Evolutionary conservation across 2,797 vertebrate genomes (phyloP).

Genomic region (Thalassophryne amazonica): DNA sequence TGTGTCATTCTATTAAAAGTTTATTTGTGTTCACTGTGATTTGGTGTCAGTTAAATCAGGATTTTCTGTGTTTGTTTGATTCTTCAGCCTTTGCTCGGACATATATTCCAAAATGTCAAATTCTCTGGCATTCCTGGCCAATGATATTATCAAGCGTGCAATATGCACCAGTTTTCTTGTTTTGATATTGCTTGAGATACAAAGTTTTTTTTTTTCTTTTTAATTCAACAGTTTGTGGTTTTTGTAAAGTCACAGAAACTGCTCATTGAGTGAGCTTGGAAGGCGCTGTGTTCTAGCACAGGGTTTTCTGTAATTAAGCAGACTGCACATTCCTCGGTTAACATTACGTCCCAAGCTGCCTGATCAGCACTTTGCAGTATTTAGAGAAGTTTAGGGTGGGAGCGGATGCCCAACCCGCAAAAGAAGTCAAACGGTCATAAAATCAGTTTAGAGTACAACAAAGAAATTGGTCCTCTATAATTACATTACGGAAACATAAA

Average conservation of each 20-base stretch:
- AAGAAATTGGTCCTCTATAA: conserved; percentile 66
- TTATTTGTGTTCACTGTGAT: conserved; percentile 61
- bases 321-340: conserved; percentile 66
- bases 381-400: conserved; percentile 75
- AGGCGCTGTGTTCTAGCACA: conserved; percentile 45
- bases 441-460: conserved; percentile 71
- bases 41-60: conserved; percentile 43
- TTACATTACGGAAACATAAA: conserved; percentile 61
- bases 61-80: conserved; percentile 19
- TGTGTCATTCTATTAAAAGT: conserved; percentile 67
- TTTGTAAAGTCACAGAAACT: conserved; percentile 35
- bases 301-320: conserved; percentile 70
- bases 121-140: conserved; percentile 12
- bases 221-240: no score
- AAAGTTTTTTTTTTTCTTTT: no score
- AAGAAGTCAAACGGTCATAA: conserved; percentile 75
- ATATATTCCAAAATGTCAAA: conserved; percentile 16
- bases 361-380: conserved; percentile 78
- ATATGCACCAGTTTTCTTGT: conserved; percentile 16
- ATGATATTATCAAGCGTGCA: conserved; percentile 9
- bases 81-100: neutral
- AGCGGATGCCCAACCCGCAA: conserved; percentile 68
- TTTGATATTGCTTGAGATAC: conserved; percentile 39
- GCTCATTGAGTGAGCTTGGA: conserved; percentile 28
- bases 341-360: conserved; percentile 70